A percentile compares a stretch with the other conserved stretches of the same genome.
Evolutionary conservation across 1,140 invertebrate genomes (phyloP).

Genomic region (Tetramorium parvispinum): DNA sequence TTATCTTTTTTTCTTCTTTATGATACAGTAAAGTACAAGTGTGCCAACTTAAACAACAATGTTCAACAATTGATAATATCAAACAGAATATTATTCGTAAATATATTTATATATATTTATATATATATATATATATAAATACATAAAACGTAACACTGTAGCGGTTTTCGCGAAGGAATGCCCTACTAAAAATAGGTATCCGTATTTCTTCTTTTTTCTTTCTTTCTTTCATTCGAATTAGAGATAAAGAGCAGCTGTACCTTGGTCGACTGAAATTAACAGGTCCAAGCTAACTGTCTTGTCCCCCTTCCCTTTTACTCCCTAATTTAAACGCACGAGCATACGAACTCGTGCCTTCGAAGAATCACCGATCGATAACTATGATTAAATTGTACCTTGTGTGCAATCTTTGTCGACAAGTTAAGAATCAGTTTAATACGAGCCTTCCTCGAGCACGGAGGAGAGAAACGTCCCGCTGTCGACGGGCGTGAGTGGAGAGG

Average conservation of each 20-base stretch:
- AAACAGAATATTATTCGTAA: constrained; percentile 82
- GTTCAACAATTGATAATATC: constrained; percentile 85
- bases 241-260: neutral
- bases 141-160: constrained; percentile 84
- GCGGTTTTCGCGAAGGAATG: constrained; percentile 75
- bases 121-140: constrained; percentile 76
- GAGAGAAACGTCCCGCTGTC: neutral
- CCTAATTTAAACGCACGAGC: constrained; percentile 69
- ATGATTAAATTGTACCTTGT: constrained; percentile 66
- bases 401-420: constrained; percentile 62
- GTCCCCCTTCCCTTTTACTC: neutral
- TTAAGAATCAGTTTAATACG: constrained; percentile 64
- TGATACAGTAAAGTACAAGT: constrained; percentile 85
- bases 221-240: neutral
- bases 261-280: constrained; percentile 40
- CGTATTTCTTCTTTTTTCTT: neutral
- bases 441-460: constrained; percentile 42
- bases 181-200: constrained; percentile 77
- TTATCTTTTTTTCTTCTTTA: constrained; percentile 67
- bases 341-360: constrained; percentile 37
- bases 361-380: constrained; percentile 54
- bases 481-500: neutral
- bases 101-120: constrained; percentile 76
- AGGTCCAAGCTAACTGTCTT: constrained; percentile 42
- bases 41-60: constrained; percentile 85